Conservation (phyloP, 2,888 invertebrate species). For the Apoderus coryli region DNA sequence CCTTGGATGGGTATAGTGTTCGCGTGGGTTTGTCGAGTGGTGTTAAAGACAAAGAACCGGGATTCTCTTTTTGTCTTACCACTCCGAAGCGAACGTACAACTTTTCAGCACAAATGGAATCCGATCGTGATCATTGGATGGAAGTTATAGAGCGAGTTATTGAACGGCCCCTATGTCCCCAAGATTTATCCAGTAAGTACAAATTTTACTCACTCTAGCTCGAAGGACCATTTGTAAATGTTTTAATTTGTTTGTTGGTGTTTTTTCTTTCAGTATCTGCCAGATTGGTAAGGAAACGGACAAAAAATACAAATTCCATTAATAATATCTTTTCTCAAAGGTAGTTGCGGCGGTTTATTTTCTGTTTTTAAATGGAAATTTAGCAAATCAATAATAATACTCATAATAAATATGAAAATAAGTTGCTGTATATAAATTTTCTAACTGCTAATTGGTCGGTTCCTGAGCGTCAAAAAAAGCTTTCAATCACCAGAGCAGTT, state of each 20-base stretch:
- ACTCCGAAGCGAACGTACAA: slow-evolving; percentile 68
- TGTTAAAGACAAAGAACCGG: slow-evolving; percentile 61
- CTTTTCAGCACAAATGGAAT: slow-evolving; percentile 59
- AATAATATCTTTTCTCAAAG: too few species aligned
- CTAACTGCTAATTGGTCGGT: too few species aligned
- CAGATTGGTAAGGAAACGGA: slow-evolving; percentile 36
- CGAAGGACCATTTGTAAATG: slow-evolving; percentile 1
- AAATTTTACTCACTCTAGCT: background rate
- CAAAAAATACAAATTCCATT: slow-evolving; percentile 33
- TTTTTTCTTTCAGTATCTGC: slow-evolving; percentile 9
- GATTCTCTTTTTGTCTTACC: slow-evolving; percentile 66
- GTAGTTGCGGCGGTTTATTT: too few species aligned
- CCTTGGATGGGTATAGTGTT: slow-evolving; percentile 61
- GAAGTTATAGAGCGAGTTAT: slow-evolving; percentile 58
- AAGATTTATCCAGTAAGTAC: slow-evolving; percentile 57
- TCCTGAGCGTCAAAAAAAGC: too few species aligned
- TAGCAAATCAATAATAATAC: too few species aligned
- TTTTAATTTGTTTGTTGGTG: slow-evolving; percentile 1
- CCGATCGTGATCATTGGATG: slow-evolving; percentile 71
- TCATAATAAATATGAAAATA: too few species aligned
- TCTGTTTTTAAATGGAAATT: too few species aligned
- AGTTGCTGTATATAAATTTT: too few species aligned
- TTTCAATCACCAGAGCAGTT: too few species aligned
- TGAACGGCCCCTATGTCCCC: slow-evolving; percentile 60
- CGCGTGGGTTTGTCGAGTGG: slow-evolving; percentile 50